Conservation (phyloP, 2,888 invertebrate genomes). For the Reticulitermes lucifugus region DNA sequence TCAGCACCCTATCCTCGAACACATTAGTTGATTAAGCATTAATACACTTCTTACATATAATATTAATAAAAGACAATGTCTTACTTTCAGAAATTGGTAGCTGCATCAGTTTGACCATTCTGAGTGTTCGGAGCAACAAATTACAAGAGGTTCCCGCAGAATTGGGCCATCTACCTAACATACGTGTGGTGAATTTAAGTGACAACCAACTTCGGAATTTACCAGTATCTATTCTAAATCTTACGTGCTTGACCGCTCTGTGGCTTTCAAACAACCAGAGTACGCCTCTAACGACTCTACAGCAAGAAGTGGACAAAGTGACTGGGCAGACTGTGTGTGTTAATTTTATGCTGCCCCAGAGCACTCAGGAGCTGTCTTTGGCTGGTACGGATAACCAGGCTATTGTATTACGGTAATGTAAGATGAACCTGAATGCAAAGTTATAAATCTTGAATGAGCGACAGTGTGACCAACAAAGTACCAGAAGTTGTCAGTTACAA, state of each 20-base stretch:
- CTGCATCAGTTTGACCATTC: slow-evolving; percentile 83
- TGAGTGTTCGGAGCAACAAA: slow-evolving; percentile 87
- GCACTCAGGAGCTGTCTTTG: slow-evolving; percentile 53
- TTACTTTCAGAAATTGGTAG: slow-evolving; percentile 80
- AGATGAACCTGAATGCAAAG: no score
- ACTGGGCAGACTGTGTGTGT: slow-evolving; percentile 84
- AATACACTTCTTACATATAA: not conserved
- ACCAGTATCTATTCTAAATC: slow-evolving; percentile 89
- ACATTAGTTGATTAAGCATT: not conserved
- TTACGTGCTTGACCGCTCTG: slow-evolving; percentile 83
- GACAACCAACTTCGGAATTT: slow-evolving; percentile 85
- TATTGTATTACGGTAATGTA: no score
- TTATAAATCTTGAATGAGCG: no score
- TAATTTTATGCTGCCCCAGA: slow-evolving; percentile 87
- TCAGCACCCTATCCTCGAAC: not conserved
- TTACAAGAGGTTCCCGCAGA: slow-evolving; percentile 87
- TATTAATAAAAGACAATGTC: not conserved
- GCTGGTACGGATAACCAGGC: not conserved
- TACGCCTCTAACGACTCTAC: slow-evolving; percentile 90
- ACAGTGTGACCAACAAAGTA: no score
- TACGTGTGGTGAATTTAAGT: slow-evolving; percentile 89
- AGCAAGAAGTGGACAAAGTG: slow-evolving; percentile 84
- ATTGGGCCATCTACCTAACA: slow-evolving; percentile 85
- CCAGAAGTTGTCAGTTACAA: no score
- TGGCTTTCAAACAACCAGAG: slow-evolving; percentile 97